Evolutionary conservation across 1,140 invertebrate genomes (phyloP).

Genomic region (Contarinia nasturtii): DNA sequence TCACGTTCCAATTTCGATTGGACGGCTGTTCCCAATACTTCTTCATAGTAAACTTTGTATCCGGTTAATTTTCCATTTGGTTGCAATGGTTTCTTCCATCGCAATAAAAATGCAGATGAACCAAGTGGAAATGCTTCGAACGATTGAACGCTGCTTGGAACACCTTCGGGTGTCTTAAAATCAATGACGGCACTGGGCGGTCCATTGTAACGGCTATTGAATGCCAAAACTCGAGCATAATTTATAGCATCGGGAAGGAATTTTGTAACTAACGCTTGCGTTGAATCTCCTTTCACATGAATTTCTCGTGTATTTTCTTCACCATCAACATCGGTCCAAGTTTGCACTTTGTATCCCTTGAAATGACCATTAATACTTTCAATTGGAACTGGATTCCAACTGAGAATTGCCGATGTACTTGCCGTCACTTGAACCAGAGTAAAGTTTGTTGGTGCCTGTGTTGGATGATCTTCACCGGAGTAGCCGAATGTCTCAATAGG

Average conservation of each 20-base stretch:
- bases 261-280: constrained; percentile 54
- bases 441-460: constrained; percentile 68
- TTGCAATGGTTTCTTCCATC: constrained; percentile 82
- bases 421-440: constrained; percentile 51
- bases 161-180: constrained; percentile 82
- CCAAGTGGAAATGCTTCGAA: constrained; percentile 67
- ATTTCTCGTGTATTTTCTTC: constrained; percentile 59
- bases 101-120: constrained; percentile 68
- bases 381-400: constrained; percentile 59
- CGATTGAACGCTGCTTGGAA: constrained; percentile 72
- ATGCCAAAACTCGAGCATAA: constrained; percentile 71
- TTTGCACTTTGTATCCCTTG: constrained; percentile 88
- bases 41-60: constrained; percentile 80
- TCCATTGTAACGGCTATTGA: constrained; percentile 80
- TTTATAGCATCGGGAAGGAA: constrained; percentile 83
- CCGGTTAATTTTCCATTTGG: constrained; percentile 85
- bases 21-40: constrained; percentile 51
- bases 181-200: constrained; percentile 66
- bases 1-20: constrained; percentile 47
- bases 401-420: constrained; percentile 56
- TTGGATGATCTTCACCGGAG: constrained; percentile 85
- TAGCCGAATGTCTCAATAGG: constrained; percentile 71
- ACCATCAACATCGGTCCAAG: constrained; percentile 72
- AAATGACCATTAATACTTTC: constrained; percentile 77
- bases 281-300: constrained; percentile 51